phyloP scores from a whole-genome alignment of 2,113 vertebrate species.

The Leptobrachium ailaonicum region DNA sequence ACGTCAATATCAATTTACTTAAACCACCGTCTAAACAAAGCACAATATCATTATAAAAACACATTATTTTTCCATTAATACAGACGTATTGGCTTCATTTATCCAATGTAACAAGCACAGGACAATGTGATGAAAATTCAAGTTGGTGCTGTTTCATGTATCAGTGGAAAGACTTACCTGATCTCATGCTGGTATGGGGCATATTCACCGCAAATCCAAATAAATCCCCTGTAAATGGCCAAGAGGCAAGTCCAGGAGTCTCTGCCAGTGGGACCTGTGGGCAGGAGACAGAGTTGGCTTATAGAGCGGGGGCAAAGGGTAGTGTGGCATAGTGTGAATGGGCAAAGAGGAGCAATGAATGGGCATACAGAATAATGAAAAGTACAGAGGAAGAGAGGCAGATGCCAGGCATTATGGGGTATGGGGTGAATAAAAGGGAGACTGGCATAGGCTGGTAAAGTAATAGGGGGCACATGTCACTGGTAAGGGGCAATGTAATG shows the following conservation, averaged over 20 bases:
- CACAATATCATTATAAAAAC: no score
- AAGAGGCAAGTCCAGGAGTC: background rate
- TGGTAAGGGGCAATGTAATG: background rate
- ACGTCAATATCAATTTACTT: no score
- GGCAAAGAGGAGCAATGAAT: background rate
- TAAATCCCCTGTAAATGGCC: background rate
- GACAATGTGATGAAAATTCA: no score
- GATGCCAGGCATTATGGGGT: background rate
- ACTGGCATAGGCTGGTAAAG: background rate
- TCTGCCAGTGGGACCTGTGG: background rate
- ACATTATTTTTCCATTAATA: no score
- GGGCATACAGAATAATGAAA: background rate
- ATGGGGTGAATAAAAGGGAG: background rate
- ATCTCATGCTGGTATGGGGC: slow-evolving; percentile 63
- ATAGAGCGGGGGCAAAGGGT: background rate
- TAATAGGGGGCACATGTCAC: background rate
- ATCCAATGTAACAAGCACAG: no score
- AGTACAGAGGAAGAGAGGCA: background rate
- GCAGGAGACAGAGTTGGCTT: background rate
- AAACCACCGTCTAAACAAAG: no score
- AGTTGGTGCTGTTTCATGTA: no score
- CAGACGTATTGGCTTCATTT: no score
- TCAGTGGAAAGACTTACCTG: slow-evolving; percentile 55
- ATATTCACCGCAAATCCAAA: slow-evolving; percentile 36
- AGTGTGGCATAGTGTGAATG: background rate